Evolutionary conservation across 2,888 invertebrate genomes (phyloP).

Genomic region (Parapristionchus giblindavisi): DNA sequence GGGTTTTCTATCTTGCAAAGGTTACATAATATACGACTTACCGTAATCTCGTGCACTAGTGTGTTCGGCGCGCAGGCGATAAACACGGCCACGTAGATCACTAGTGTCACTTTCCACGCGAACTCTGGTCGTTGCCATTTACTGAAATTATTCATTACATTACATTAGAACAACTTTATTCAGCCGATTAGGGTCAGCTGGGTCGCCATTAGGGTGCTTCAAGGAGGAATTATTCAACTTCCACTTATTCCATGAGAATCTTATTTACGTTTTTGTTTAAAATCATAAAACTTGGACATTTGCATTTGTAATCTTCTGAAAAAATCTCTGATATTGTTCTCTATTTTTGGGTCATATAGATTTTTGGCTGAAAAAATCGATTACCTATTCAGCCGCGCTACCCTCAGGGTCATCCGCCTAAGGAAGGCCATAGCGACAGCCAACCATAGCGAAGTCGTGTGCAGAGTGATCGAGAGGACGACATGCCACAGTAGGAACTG

Average conservation of each 20-base stretch:
- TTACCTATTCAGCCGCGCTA: conserved; percentile 61
- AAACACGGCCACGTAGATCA: conserved; percentile 59
- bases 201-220: too few relatives aligned
- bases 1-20: too few relatives aligned
- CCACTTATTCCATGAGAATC: too few relatives aligned
- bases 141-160: conserved; percentile 43
- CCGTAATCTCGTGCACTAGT: conserved; percentile 63
- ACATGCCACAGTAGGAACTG: conserved; percentile 64
- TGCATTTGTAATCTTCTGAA: too few relatives aligned
- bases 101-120: conserved; percentile 60
- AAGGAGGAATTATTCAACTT: too few relatives aligned
- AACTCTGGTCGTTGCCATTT: conserved; percentile 62
- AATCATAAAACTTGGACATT: too few relatives aligned
- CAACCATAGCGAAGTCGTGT: conserved; percentile 66
- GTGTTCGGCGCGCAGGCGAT: conserved; percentile 62
- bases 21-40: too few relatives aligned
- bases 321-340: too few relatives aligned
- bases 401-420: conserved; percentile 64
- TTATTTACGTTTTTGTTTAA: too few relatives aligned
- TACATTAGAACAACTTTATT: neutral
- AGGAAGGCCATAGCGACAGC: conserved; percentile 68
- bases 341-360: too few relatives aligned
- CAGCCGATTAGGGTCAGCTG: neutral
- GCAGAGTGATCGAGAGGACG: conserved; percentile 63
- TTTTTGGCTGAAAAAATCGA: too few relatives aligned